Base-by-base conservation (phyloP, 2,797 vertebrate species). In the Fundulus diaphanus region DNA sequence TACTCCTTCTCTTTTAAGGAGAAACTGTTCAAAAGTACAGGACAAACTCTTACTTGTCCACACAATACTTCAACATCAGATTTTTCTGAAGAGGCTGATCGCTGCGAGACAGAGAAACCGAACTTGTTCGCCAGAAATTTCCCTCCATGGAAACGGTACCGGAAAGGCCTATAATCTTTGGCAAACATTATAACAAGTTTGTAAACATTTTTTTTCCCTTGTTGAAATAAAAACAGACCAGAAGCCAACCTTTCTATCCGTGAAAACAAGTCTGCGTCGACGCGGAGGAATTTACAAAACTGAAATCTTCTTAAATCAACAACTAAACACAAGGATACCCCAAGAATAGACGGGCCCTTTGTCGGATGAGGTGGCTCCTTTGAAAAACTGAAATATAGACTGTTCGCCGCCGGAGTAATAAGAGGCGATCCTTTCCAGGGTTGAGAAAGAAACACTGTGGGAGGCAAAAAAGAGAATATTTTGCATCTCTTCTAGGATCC, bases 161-260 rank as follows among this genome's bases (percentile, higher is more conserved):
- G 94, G 87, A 93, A 95, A 86, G 87, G 70, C 71, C 82, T 88
- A 90, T 88, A 31, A 82, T 93, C 90, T 93, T 96, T 95, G 95
- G 95, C 95, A 96, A 96, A 96, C 89, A 93, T 91, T 94, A 90
- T 90, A 95, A 95, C 87, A 94, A 93, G 93, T 94, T 95, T 96
- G 96, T 97, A 97, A 97, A 97, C 95, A 96, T 94, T 84, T 91
- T 92, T 84, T 91, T 96, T 97, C 96, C 96, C 96, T 97, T 96
- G 89, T 95, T 92, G 90, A 93, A 93, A 95, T 87, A 88, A 94
- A 94, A 93, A 89, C 66, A 76, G 40, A 71, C 24, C 40, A 78
- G 85, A 92, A 92, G 89, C 92, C 89, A 87, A 90, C 81, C 85
- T 92, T 63, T 95, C 88, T 87, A 87, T 92, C 92, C 92, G 93